These are phyloP conservation scores for Nezara viridula DNA, from an alignment of 2,888 invertebrate genomes.

Conservation along the genomic window DNA sequence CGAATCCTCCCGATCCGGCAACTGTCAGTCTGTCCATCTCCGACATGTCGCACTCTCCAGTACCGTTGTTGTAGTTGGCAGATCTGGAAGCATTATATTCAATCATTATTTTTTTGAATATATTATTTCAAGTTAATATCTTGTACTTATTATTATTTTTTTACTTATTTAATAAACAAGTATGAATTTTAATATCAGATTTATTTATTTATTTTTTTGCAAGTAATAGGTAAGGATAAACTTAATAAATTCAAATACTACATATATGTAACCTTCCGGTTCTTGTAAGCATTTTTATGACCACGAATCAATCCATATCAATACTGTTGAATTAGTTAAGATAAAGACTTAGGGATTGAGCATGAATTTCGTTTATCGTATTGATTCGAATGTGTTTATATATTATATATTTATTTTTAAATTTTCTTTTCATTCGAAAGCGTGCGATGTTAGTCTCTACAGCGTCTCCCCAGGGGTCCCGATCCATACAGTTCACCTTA, in stretches of 20 bases:
- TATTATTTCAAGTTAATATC: neutral
- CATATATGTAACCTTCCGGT: no score
- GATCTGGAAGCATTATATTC: conserved; percentile 75
- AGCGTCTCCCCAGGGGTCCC: neutral
- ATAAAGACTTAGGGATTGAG: neutral
- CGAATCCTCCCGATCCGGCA: conserved; percentile 85
- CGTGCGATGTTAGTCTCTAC: neutral
- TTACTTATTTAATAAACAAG: neutral
- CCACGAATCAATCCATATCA: no score
- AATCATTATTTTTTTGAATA: neutral
- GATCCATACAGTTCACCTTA: neutral
- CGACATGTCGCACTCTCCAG: conserved; percentile 88
- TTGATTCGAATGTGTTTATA: neutral
- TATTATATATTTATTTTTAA: neutral
- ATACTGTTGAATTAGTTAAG: no score
- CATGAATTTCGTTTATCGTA: neutral
- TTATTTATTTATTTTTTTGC: no score
- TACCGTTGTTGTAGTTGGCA: conserved; percentile 89
- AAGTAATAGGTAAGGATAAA: no score
- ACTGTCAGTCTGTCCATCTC: conserved; percentile 93
- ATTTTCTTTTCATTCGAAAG: neutral
- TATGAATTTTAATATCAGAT: neutral
- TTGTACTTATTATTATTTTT: neutral
- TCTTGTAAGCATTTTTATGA: no score
- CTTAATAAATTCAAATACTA: no score